These are phyloP conservation scores for Paedocypris micromegethes DNA, from an alignment of 2,797 vertebrate species.

Conservation along the genomic window DNA sequence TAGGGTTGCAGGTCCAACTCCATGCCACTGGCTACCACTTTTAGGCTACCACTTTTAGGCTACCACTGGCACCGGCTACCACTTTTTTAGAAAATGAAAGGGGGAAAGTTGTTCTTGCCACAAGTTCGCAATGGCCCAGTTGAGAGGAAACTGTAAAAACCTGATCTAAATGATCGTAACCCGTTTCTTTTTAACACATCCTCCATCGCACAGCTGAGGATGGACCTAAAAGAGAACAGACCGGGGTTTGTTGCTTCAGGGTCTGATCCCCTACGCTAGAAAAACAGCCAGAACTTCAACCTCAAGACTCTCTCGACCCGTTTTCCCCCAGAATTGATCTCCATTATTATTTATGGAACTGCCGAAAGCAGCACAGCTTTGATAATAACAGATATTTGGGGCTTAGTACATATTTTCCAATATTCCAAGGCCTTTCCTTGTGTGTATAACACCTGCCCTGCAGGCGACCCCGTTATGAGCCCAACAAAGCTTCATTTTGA, in stretches of 20 bases:
- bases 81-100: too few relatives aligned
- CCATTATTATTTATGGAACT: constrained; percentile 30
- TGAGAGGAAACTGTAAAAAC: constrained; percentile 48
- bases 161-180: constrained; percentile 38
- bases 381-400: too few relatives aligned
- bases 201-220: constrained; percentile 58
- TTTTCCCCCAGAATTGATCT: constrained; percentile 37
- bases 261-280: constrained; percentile 34
- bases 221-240: constrained; percentile 42
- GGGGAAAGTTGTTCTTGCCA: too few relatives aligned
- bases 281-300: constrained; percentile 50
- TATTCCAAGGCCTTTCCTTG: too few relatives aligned
- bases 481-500: constrained; percentile 42
- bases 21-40: too few relatives aligned
- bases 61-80: too few relatives aligned
- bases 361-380: constrained; percentile 34
- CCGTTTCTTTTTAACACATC: constrained; percentile 37
- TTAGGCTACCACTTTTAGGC: too few relatives aligned
- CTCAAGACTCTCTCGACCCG: constrained; percentile 36
- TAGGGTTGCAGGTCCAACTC: too few relatives aligned
- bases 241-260: constrained; percentile 20
- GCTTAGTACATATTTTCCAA: too few relatives aligned
- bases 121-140: constrained; percentile 45
- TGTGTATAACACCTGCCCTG: constrained; percentile 26
- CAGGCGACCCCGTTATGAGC: constrained; percentile 34